Base-by-base conservation (phyloP, 2,888 invertebrate genomes). In the Boloria euphrosyne region DNA sequence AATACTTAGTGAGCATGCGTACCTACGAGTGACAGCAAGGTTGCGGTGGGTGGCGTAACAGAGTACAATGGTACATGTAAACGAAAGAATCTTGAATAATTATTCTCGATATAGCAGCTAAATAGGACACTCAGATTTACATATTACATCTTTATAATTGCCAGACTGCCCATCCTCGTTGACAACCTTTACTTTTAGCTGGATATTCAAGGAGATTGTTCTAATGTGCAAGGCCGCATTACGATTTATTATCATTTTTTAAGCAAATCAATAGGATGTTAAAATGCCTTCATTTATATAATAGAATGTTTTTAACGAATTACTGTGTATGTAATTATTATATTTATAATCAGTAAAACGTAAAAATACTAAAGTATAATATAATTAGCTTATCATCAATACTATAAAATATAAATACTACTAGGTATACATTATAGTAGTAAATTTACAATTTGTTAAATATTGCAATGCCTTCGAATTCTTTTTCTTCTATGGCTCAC, bases 1-100 rank as follows among this genome's bases (percentile, higher is more conserved):
- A 84, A 84, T 85, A 84, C 80, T 78, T 71, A 69, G 71, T 78
- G 83, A 84, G 84, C 83, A 83, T 89, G 86, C 81, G 81, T 81
- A 81, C 79, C 31, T n/a, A 22, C 46, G 79, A 79, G 76, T 75
- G 76, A 75, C 80, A 77, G 79, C 86, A 87, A 88, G 89, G 87
- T 87, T 86, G 84, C 82, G 78, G 80, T 80, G 75, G 79, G 80
- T 80, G 75, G 79, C 80, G 83, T 72, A 72, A 75, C 68, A 65
- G 51, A 63, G 55, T 52, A 71, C 71, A 72, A 67, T 65, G 67
- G 66, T 63, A 69, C 66, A 67, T 64, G 69, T 65, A 67, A 69
- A 70, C 69, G 66, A 68, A 70, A 67, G 65, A 65, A 66, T 74
- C 74, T 62, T 64, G 49, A 38, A 59, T 22, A 22, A 22, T 38